Percentiles rank a stretch among this genome's conserved stretches.
phyloP scores from a whole-genome alignment of 2,113 vertebrate species.

The Polypterus senegalus region DNA sequence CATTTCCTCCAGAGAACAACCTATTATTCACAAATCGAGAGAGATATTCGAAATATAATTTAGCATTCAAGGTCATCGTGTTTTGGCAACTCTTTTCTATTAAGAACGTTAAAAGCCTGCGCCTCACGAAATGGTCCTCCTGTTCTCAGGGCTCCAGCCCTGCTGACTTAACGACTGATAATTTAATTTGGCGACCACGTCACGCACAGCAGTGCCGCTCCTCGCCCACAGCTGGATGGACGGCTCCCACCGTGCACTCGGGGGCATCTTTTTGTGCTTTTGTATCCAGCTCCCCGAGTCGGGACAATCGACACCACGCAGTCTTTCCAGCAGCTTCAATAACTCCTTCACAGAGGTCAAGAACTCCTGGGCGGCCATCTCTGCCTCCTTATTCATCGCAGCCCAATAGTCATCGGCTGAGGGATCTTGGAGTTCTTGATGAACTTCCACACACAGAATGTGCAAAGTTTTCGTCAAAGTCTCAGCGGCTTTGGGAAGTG shows the following conservation, averaged over 20 bases:
- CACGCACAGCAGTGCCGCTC: conserved; percentile 18
- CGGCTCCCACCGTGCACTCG: conserved; percentile 24
- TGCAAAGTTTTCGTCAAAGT: conserved; percentile 1
- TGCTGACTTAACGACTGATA: conserved; percentile 7
- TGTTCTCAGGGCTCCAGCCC: background rate
- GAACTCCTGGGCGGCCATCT: conserved; percentile 24
- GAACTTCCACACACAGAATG: fast-evolving
- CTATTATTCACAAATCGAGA: too few species aligned
- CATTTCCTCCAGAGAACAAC: too few species aligned
- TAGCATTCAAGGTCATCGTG: too few species aligned
- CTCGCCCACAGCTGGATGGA: conserved; percentile 20
- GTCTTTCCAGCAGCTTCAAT: conserved; percentile 21
- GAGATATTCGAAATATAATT: too few species aligned
- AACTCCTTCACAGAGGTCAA: conserved; percentile 35
- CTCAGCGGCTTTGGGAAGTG: background rate
- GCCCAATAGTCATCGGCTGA: conserved; percentile 2
- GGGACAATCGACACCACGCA: conserved; percentile 25
- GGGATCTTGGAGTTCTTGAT: conserved; percentile 7
- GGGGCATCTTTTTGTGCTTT: conserved; percentile 36
- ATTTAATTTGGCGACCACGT: conserved; percentile 23
- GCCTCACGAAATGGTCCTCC: background rate
- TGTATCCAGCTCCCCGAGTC: conserved; percentile 21
- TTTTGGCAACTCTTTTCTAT: too few species aligned
- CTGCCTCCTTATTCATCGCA: conserved; percentile 19
- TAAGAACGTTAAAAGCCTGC: background rate